Conservation (phyloP, 2,797 vertebrate species). For the Micromesistius poutassou region DNA sequence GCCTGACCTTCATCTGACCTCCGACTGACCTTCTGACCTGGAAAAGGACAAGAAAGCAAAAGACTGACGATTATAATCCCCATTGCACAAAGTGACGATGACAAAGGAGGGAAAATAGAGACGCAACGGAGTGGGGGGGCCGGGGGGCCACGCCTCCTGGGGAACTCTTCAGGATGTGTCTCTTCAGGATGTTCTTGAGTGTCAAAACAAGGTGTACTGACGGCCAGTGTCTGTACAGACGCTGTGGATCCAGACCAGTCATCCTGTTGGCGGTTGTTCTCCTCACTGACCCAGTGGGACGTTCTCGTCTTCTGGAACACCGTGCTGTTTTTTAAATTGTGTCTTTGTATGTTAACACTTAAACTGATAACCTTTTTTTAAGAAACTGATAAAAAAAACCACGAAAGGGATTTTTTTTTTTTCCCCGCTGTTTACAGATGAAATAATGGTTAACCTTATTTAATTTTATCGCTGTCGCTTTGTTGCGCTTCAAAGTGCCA, state of each 20-base stretch:
- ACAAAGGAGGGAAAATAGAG: conserved; percentile 37
- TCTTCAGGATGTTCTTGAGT: not conserved
- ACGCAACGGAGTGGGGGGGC: not conserved
- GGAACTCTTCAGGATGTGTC: not conserved
- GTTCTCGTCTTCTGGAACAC: conserved; percentile 24
- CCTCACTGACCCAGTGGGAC: conserved; percentile 31
- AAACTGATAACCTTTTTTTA: conserved; percentile 23
- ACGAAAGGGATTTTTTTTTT: conserved; percentile 12
- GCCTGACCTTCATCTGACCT: too few relatives aligned
- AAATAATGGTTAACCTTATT: conserved; percentile 28
- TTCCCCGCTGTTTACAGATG: conserved; percentile 44
- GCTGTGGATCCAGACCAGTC: not conserved
- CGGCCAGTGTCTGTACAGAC: not conserved
- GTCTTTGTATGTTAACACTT: conserved; percentile 37
- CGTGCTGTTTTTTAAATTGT: conserved; percentile 27
- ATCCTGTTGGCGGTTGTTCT: not conserved
- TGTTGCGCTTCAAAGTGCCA: not conserved
- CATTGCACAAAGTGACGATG: conserved; percentile 62
- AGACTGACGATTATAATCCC: conserved; percentile 35
- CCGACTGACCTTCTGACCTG: not conserved
- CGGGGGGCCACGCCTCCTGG: too few relatives aligned
- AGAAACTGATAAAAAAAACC: not conserved
- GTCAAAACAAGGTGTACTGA: too few relatives aligned
- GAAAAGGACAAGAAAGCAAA: not conserved
- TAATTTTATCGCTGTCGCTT: not conserved